Conservation (phyloP, 2,888 invertebrate genomes). For the Cephonodes hylas region DNA sequence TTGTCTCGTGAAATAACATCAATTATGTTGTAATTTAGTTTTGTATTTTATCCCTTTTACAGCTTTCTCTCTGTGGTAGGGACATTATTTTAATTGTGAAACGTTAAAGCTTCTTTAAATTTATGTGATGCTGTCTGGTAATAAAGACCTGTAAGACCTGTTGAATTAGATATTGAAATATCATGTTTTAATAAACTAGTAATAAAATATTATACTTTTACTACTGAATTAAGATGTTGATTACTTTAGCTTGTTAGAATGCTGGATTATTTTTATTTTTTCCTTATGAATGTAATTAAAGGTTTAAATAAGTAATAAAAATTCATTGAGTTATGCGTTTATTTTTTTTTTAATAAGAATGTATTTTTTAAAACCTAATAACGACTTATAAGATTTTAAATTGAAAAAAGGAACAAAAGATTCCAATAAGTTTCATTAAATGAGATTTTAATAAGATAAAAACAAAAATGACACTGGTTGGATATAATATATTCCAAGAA, state of each 20-base stretch:
- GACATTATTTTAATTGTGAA: not conserved
- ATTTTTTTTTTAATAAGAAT: not conserved
- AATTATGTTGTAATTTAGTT: conserved; percentile 5
- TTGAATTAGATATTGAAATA: too few species aligned
- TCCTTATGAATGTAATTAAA: too few species aligned
- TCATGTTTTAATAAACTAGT: too few species aligned
- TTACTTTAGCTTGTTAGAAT: too few species aligned
- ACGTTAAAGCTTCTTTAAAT: too few species aligned
- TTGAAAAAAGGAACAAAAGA: not conserved
- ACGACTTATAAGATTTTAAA: not conserved
- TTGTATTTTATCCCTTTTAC: not conserved
- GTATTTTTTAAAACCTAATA: not conserved
- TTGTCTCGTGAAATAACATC: not conserved
- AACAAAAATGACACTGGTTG: not conserved
- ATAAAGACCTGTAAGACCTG: too few species aligned
- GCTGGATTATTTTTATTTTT: too few species aligned
- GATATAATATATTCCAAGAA: not conserved
- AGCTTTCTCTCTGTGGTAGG: not conserved
- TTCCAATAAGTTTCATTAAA: not conserved
- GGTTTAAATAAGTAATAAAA: too few species aligned
- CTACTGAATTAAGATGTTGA: too few species aligned
- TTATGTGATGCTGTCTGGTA: too few species aligned
- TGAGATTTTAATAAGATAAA: not conserved
- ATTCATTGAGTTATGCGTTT: too few species aligned
- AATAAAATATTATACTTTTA: too few species aligned